Conservation (phyloP, 2,888 invertebrate species). For the Pteria penguin region DNA sequence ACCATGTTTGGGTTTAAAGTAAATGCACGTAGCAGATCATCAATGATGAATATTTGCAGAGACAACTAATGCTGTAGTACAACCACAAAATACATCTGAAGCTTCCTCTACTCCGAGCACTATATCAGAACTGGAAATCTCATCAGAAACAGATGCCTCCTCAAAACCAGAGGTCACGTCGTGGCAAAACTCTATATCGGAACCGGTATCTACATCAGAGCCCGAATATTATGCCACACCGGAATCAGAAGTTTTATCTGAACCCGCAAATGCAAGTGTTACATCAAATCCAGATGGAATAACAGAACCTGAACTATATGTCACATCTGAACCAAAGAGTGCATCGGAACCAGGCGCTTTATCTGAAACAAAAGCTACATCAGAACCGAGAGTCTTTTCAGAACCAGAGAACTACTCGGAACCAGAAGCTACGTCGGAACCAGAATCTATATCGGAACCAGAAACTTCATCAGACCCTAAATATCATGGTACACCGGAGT, state of each 20-base stretch:
- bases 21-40: no score
- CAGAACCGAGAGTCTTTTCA: constrained; percentile 6
- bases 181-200: background rate
- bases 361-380: constrained; percentile 22
- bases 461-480: constrained; percentile 23
- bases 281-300: constrained; percentile 23
- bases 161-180: no score
- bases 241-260: constrained; percentile 19
- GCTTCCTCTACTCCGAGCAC: no score
- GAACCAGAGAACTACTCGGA: constrained; percentile 28
- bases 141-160: constrained; percentile 2
- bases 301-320: constrained; percentile 34
- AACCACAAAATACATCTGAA: no score
- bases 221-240: constrained; percentile 17
- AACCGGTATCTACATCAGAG: constrained; percentile 12
- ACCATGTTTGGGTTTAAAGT: no score
- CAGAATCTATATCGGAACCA: constrained; percentile 34
- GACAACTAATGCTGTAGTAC: no score
- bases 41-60: no score
- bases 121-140: constrained; percentile 21
- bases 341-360: constrained; percentile 34
- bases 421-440: constrained; percentile 22
- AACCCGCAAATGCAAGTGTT: constrained; percentile 9
- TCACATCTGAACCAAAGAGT: constrained; percentile 24
- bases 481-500: background rate